phyloP scores from a whole-genome alignment of 2,888 invertebrate species.

The Euplagia quadripunctaria region DNA sequence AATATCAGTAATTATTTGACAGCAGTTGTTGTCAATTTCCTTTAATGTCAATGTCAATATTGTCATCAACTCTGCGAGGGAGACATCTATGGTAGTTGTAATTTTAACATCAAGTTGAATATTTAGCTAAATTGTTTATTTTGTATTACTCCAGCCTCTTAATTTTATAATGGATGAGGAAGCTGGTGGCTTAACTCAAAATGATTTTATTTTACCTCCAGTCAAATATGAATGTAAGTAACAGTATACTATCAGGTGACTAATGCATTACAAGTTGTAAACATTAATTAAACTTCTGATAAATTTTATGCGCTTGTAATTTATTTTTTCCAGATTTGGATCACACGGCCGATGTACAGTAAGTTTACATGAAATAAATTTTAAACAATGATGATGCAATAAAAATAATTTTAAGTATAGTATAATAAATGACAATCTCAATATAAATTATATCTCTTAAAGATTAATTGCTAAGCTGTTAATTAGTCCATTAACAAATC shows the following conservation, averaged over 20 bases:
- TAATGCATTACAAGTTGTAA: neutral
- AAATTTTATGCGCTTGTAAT: neutral
- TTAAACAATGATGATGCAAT: constrained; percentile 5
- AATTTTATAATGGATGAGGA: constrained; percentile 75
- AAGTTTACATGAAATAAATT: constrained; percentile 80
- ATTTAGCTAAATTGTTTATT: neutral
- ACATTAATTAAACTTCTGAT: neutral
- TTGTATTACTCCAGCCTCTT: constrained; percentile 13
- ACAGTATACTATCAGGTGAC: neutral
- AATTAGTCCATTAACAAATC: neutral
- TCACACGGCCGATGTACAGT: constrained; percentile 99
- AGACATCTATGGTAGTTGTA: no score
- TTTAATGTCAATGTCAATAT: no score
- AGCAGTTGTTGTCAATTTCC: no score
- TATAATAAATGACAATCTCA: neutral
- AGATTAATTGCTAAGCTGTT: neutral
- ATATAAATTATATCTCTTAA: neutral
- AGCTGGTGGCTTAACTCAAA: constrained; percentile 84
- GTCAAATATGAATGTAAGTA: constrained; percentile 94
- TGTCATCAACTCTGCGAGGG: no score
- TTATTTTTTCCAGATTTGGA: constrained; percentile 93
- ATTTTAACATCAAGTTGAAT: no score
- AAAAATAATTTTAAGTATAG: neutral
- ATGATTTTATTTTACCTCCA: constrained; percentile 89
- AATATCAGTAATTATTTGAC: no score